Evolutionary conservation across 2,797 vertebrate species (phyloP), one percentile per base, ranked within the genome.

Genomic region (Falco columbarius): DNA sequence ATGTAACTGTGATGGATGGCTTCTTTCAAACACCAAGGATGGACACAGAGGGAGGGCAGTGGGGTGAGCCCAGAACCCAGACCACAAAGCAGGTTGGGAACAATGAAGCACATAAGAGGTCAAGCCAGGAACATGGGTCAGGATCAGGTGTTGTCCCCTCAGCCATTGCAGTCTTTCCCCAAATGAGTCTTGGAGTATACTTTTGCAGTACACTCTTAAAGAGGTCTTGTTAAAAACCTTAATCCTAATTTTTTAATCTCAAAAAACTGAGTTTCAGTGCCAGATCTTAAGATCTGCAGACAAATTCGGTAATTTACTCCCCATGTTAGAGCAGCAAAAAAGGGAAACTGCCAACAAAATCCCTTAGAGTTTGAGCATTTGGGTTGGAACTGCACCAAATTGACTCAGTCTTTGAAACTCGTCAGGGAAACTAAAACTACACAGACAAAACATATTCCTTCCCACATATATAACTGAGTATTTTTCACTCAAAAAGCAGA

Each of bases 31-130:
- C 26, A 56, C 4, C 15, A 30, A 0, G 0, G 1, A 34, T 21
- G 24, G 40, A 21, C 18, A 14, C 1, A 13, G 2, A 13, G 2
- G 7, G 26, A 59, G 52, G 38, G 10, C 47, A 55, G 24, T 0
- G 0, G 24, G 7, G 12, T 66, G 36, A 71, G 18, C 24, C 24
- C 32, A 24, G 58, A 80, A 24, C 7, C 47, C 4, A 3, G 17
- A 30, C 38, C 56, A 58, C 24, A 27, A 59, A n/a, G 7, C 2
- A 1, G n/a, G 16, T 34, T 24, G 75, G 59, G 40, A 40, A 30
- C 38, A 19, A 51, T 23, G 20, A 67, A 58, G 4, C 14, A 44
- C 0, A 0, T 49, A 14, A 1, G 5, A 55, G 14, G 8, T 42
- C 58, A 79, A 18, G 10, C 14, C 30, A 52, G 26, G 19, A 71